A percentile compares a stretch with the other conserved stretches of the same genome.
phyloP scores from a whole-genome alignment of 2,113 vertebrate species.

The pig (Sus scrofa) region DNA sequence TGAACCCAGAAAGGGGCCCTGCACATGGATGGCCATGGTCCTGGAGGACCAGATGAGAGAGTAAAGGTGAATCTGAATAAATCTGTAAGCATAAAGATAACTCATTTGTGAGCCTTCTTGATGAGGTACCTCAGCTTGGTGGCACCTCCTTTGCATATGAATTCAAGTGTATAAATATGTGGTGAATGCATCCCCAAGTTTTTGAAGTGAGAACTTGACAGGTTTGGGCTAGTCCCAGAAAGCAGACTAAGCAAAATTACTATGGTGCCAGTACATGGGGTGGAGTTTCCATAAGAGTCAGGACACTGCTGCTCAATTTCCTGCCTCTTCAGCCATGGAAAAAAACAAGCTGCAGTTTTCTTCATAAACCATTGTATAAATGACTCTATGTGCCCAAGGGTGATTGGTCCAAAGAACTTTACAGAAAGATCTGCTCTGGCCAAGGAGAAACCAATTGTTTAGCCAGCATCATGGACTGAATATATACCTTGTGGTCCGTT shows the following conservation, averaged over 20 bases:
- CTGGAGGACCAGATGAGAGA: neutral
- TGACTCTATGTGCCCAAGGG: neutral
- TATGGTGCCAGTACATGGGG: conserved; percentile 46
- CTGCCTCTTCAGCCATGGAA: conserved; percentile 57
- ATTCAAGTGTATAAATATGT: conserved; percentile 37
- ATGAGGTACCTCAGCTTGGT: neutral
- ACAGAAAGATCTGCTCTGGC: neutral
- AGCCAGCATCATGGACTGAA: neutral
- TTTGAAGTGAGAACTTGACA: conserved; percentile 74
- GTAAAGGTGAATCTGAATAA: neutral
- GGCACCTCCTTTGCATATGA: conserved; percentile 64
- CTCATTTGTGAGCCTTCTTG: neutral
- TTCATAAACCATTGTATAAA: conserved; percentile 64
- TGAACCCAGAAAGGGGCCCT: neutral
- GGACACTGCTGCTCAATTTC: conserved; percentile 51
- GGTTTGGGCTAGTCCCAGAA: conserved; percentile 72
- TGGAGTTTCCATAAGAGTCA: conserved; percentile 66
- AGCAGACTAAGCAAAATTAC: conserved; percentile 69
- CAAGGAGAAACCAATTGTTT: neutral
- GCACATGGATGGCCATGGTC: neutral
- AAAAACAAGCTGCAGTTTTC: conserved; percentile 59
- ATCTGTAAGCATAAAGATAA: conserved; percentile 12
- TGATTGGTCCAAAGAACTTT: neutral
- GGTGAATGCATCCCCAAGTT: conserved; percentile 64
- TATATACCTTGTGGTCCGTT: neutral